Evolutionary conservation across 2,113 vertebrate species (phyloP), one percentile per base, ranked within the genome.

Genomic region (Leucosticte australis): DNA sequence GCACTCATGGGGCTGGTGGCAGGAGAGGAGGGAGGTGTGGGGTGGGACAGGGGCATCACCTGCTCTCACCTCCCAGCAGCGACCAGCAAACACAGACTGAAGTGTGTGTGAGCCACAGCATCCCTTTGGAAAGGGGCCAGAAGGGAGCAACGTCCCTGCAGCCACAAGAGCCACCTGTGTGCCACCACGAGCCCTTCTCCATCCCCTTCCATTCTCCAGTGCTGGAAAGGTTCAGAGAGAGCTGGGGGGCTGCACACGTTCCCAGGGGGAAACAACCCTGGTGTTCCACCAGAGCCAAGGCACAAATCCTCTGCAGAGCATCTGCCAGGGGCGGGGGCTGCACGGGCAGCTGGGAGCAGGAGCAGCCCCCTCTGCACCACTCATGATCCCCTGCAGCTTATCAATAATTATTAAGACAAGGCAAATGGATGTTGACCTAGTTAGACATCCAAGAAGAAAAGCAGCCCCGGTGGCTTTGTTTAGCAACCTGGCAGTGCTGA

Each of bases 351-450:
- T 6, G 85, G 57, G 39, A 52, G 85, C 64, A 46, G 82, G 30
- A 59, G 89, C 78, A 49, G 81, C 73, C 30, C 79, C 79, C 42
- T 93, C 90, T 5, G 4, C 52, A 11, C 13, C 16, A n/a, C 93
- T 42, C 26, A 14, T 41, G 22, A 96, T 55, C 79, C 8, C 1
- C 77, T 9, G 20, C 77, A 28, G 55, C 96, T 65, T 94, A 97
- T 92, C 97, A 96, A 96, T 96, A 95, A 97, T 97, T 95, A 97
- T 97, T 90, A 95, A 97, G 96, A 95, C 94, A 76, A 94, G 60
- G 81, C 73, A 79, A 86, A 85, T 23, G 84, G 33, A 11, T 33
- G 84, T 13, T 97, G 97, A 97, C 97, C 97, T 95, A 98, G 85
- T 98, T 97, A 96, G 92, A 85, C 22, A 26, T 67, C 92, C 97